These are phyloP conservation scores for Tenualosa thibaudeaui DNA, from an alignment of 2,797 vertebrate genomes.

Conservation along the genomic window DNA sequence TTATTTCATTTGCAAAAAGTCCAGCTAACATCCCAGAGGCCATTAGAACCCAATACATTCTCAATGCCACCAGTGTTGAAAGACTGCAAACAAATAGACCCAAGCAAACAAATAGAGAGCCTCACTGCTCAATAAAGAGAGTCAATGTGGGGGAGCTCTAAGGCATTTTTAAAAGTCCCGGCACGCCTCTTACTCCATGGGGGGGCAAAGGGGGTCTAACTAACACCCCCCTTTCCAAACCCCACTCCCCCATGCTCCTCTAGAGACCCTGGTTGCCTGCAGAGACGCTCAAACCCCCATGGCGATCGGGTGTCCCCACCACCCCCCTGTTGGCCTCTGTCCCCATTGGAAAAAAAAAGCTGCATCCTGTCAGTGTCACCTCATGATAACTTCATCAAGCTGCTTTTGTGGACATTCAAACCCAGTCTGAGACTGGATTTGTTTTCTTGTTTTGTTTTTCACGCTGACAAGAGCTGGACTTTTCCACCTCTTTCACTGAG, in stretches of 20 bases:
- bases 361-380: not conserved
- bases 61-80: slow-evolving; percentile 9
- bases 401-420: not conserved
- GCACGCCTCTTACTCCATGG: slow-evolving; percentile 22
- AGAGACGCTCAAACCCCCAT: not conserved
- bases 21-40: not conserved
- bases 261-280: slow-evolving; percentile 12
- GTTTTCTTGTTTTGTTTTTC: not conserved
- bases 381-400: slow-evolving; percentile 17
- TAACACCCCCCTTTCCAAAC: not conserved
- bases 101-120: slow-evolving; percentile 3
- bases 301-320: not conserved
- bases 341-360: not conserved
- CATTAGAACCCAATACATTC: not conserved
- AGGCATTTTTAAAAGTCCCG: slow-evolving; percentile 16
- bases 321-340: not conserved
- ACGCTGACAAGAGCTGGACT: not conserved
- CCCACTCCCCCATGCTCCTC: not conserved
- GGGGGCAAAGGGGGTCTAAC: not conserved
- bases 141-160: slow-evolving; percentile 7
- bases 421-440: not conserved
- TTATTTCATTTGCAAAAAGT: slow-evolving; percentile 14
- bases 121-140: not conserved
- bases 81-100: slow-evolving; percentile 22
- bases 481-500: not conserved